Evolutionary conservation across 2,888 invertebrate species (phyloP).

Genomic region (Chaetogeoica ovagalla): DNA sequence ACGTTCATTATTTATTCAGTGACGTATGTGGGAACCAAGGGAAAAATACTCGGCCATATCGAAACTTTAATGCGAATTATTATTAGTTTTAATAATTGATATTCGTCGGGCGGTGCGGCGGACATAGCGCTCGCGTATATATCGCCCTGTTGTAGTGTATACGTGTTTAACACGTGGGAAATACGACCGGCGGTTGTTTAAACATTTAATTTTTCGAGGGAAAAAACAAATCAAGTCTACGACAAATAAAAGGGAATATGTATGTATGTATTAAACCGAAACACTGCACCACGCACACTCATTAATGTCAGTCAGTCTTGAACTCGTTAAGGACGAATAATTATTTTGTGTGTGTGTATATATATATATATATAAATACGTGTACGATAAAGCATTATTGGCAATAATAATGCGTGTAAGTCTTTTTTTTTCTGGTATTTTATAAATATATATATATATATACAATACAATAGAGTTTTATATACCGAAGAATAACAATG

Average conservation of each 20-base stretch:
- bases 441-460: too few species aligned
- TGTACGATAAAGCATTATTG: neutral
- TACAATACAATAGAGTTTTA: neutral
- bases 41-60: conserved; percentile 24
- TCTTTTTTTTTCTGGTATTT: neutral
- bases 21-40: neutral
- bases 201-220: conserved; percentile 40
- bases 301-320: neutral
- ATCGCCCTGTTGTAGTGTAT: too few species aligned
- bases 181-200: conserved; percentile 26
- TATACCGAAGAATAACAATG: conserved; percentile 6
- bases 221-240: conserved; percentile 19
- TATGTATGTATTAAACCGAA: neutral
- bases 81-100: conserved; percentile 51
- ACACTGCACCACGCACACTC: neutral
- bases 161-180: conserved; percentile 41
- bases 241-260: neutral
- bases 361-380: too few species aligned
- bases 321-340: conserved; percentile 22
- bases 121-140: neutral
- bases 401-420: conserved; percentile 2
- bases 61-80: conserved; percentile 34
- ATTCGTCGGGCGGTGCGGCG: neutral
- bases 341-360: neutral
- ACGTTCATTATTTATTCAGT: conserved; percentile 38